Evolutionary conservation across 2,113 vertebrate species (phyloP), one percentile per base, ranked within the genome.

Genomic region (Leptobrachium leishanense): DNA sequence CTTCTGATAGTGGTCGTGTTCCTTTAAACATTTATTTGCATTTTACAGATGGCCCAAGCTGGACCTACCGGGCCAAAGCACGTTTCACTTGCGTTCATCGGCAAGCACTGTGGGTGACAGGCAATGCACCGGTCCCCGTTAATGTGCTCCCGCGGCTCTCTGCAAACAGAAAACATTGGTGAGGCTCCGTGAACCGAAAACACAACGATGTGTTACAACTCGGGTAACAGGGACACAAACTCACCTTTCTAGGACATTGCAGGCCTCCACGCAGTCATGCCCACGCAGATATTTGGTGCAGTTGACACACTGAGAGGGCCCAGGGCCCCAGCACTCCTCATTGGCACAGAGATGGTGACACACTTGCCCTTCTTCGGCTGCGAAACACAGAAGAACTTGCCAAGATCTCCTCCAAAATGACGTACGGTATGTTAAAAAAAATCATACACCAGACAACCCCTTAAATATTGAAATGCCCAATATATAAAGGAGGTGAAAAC

Each of bases 291-390:
- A 95, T 7, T 88, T 85, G 74, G 85, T 90, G 62, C 97, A 99
- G 71, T 91, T 84, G 43, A 94, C 87, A 53, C 97, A 99, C 87
- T 98, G 96, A 65, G 91, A 89, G 0, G 95, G 94, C 2, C 96
- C 97, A 0, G 93, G 94, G 0, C 97, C 97, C 97, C 97, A 99
- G 90, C 97, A 99, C 75, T 93, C 91, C 4, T 90, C 92, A 0
- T 89, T 76, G 68, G 90, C 79, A 0, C 97, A 99, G 77, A 97
- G 89, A 0, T 79, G 76, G 87, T 95, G 88, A 87, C 97, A 99
- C 39, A 92, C 75, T 20, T 82, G 87, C 6, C 88, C 92, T 65
- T 95, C 77, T 0, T 71, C 83, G 73, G 75, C 95, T 96, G 86
- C n/a, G 6, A 68, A 74, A 46, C 84, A 75, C 72, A 79, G 46